Base-by-base conservation (phyloP, 2,888 invertebrate genomes). In the Stratiomys singularior region DNA sequence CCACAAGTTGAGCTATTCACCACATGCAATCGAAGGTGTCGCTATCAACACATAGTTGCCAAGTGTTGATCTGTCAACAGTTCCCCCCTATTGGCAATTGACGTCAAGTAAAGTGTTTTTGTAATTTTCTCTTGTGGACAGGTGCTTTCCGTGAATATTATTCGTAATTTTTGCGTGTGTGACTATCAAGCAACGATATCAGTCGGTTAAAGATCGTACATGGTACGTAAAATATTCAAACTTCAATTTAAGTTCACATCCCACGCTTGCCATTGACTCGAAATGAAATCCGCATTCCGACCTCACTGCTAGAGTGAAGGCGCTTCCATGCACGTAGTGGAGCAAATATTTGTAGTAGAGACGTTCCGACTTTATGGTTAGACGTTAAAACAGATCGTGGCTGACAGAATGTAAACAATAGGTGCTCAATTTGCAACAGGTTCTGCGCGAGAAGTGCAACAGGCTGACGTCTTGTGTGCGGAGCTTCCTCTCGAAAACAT, bases 61-160 rank as follows among this genome's bases (percentile, higher is more conserved):
- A 60, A 60, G 25, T 52, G 52, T 25, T 1, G 5, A 60, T 5
- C 11, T 25, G 58, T 60, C 58, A 60, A 60, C 11, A n/a, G 18
- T 23, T 11, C 21, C 58, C 18, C 52, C 18, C 2, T 13, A 60
- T 4, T 60, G 3, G n/a, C 58, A 60, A 60, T 60, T 60, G 58
- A 60, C 58, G 25, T 60, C 13, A 18, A 60, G 52, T 52, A 52
- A 52, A 52, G 58, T 60, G 58, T 60, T 60, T 60, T 60, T 25
- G 58, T 60, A 23, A 60, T 11, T 60, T 60, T 60, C 58, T 2
- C 23, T 60, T 13, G 58, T 25, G 25, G 18, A 60, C 15, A 52
- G 15, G 52, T 52, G 52, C 15, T 52, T 52, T 18, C 15, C 18
- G 52, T 13, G n/a, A 18, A 52, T 4, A 52, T 52, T 52, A 9